Evolutionary conservation across 2,888 invertebrate species (phyloP).

Genomic region (Coenonympha arcania): DNA sequence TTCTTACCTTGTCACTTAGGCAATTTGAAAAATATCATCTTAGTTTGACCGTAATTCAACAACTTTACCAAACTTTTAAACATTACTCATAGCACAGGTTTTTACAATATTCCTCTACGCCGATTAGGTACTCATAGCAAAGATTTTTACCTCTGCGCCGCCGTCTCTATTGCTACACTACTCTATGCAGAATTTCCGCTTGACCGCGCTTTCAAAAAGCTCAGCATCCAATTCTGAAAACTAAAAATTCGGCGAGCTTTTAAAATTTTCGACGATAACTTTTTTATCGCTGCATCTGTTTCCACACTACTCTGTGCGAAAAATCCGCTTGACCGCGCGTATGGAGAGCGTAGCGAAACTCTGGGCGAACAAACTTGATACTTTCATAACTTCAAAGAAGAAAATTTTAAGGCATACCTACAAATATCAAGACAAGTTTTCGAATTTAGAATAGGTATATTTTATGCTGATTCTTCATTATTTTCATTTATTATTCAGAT

Average conservation of each 20-base stretch:
- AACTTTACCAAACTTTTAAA: no score
- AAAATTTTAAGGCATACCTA: slow-evolving; percentile 26
- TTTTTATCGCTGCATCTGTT: slow-evolving; percentile 36
- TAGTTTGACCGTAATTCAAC: no score
- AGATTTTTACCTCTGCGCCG: no score
- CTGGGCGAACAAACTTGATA: slow-evolving; percentile 57
- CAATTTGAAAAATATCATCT: no score
- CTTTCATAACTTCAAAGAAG: slow-evolving; percentile 51
- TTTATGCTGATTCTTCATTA: not conserved
- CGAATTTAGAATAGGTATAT: slow-evolving; percentile 11
- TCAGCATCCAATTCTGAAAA: no score
- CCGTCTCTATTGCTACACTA: slow-evolving; percentile 42
- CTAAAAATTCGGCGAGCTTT: not conserved
- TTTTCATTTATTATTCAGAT: not conserved
- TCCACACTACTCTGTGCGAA: slow-evolving; percentile 50
- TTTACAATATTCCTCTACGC: no score
- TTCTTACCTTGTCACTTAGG: no score
- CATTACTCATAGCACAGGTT: no score
- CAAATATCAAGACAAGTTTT: slow-evolving; percentile 29
- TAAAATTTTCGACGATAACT: not conserved
- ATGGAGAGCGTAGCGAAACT: slow-evolving; percentile 58
- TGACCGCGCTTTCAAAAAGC: slow-evolving; percentile 71
- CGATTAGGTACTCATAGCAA: no score
- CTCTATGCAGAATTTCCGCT: slow-evolving; percentile 66
- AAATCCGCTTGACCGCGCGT: slow-evolving; percentile 74